These are phyloP conservation scores for Dynastes hyllus DNA, from an alignment of 2,888 invertebrate species.

Conservation along the genomic window DNA sequence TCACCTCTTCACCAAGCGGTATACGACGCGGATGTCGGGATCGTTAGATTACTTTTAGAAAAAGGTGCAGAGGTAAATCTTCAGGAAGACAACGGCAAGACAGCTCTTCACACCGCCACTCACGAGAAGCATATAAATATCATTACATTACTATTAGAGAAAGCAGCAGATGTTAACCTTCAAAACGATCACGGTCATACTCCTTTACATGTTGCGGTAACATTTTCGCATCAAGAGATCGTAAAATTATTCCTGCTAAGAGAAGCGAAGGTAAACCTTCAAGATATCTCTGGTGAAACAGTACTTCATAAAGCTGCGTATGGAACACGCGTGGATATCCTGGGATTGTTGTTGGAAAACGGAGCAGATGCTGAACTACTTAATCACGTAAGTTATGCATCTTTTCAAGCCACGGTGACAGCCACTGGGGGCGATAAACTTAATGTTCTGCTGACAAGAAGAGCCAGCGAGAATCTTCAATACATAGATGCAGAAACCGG, in stretches of 20 bases:
- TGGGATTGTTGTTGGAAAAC: not conserved
- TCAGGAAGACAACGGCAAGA: not conserved
- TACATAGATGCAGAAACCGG: not conserved
- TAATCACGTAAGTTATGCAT: too few relatives aligned
- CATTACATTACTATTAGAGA: not conserved
- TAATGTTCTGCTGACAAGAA: too few relatives aligned
- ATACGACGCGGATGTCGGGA: not conserved
- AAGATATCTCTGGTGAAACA: not conserved
- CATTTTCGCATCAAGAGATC: not conserved
- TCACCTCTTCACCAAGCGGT: not conserved
- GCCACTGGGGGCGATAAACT: too few relatives aligned
- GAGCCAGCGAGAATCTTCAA: too few relatives aligned
- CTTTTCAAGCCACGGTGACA: too few relatives aligned
- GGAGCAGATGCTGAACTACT: not conserved
- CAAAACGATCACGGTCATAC: not conserved
- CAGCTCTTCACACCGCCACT: not conserved
- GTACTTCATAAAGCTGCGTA: not conserved
- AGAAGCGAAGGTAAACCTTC: not conserved
- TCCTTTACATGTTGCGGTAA: not conserved
- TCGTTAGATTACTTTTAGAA: not conserved
- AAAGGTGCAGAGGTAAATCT: not conserved
- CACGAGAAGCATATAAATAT: not conserved
- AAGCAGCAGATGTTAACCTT: not conserved
- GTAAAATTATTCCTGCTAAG: not conserved
- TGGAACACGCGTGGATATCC: not conserved